phyloP scores from a whole-genome alignment of 2,113 vertebrate species.

The Ifrita kowaldi region DNA sequence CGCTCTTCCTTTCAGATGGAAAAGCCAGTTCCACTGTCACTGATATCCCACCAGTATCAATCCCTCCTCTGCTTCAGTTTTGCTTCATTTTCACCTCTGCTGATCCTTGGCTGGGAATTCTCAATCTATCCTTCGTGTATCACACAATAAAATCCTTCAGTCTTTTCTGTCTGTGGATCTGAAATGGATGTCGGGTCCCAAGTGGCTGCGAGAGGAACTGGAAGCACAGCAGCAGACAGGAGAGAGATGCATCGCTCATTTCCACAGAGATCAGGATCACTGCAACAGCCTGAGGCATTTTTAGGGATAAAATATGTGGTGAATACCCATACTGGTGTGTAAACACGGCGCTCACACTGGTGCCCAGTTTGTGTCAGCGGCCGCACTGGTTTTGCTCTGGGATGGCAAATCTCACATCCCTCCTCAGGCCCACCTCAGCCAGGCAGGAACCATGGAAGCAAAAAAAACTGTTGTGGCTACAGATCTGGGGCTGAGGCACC shows the following conservation, averaged over 20 bases:
- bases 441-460: background rate
- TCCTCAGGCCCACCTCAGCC: background rate
- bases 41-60: background rate
- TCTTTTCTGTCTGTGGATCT: background rate
- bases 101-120: background rate
- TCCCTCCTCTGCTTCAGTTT: background rate
- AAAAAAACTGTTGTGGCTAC: background rate
- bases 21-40: conserved; percentile 10
- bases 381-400: background rate
- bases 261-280: background rate
- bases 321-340: rapidly evolving
- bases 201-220: background rate
- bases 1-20: conserved; percentile 51
- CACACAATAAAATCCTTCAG: background rate
- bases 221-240: background rate
- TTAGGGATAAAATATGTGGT: background rate
- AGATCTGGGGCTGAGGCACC: background rate
- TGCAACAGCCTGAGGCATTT: background rate
- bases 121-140: background rate
- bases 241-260: background rate
- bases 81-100: background rate
- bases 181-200: background rate
- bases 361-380: too few relatives aligned
- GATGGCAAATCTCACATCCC: background rate
- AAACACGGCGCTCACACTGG: rapidly evolving